Evolutionary conservation across 2,888 invertebrate genomes (phyloP).

Genomic region (Napeogenes sylphis): DNA sequence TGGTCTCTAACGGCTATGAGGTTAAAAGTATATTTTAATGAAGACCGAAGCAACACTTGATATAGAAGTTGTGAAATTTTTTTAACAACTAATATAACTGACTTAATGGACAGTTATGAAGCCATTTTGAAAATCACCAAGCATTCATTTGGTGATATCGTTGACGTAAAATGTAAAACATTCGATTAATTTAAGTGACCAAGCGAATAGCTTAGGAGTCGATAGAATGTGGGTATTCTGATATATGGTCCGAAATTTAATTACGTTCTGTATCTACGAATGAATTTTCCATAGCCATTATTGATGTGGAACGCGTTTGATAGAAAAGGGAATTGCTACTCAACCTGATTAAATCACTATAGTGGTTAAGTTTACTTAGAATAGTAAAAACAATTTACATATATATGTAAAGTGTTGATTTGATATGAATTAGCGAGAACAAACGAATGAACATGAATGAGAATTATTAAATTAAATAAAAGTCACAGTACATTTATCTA

Average conservation of each 20-base stretch:
- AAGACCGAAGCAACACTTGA: conserved; percentile 7
- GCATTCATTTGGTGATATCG: conserved; percentile 53
- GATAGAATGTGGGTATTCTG: conserved; percentile 41
- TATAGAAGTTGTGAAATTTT: conserved; percentile 34
- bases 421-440: too few relatives aligned
- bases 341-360: too few relatives aligned
- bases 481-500: too few relatives aligned
- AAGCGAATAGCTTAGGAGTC: conserved; percentile 35
- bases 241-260: conserved; percentile 47
- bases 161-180: conserved; percentile 46
- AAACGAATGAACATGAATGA: too few relatives aligned
- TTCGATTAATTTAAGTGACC: conserved; percentile 44
- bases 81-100: conserved; percentile 47
- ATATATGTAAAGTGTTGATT: too few relatives aligned
- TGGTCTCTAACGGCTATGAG: neutral
- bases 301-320: too few relatives aligned
- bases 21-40: conserved; percentile 10
- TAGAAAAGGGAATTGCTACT: too few relatives aligned
- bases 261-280: conserved; percentile 36
- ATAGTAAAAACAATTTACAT: too few relatives aligned
- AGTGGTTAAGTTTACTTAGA: too few relatives aligned
- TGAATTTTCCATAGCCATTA: too few relatives aligned
- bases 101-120: conserved; percentile 52
- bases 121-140: conserved; percentile 37
- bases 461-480: too few relatives aligned